These are phyloP conservation scores for Agapornis canus DNA, from an alignment of 2,797 vertebrate species.

Conservation along the genomic window DNA sequence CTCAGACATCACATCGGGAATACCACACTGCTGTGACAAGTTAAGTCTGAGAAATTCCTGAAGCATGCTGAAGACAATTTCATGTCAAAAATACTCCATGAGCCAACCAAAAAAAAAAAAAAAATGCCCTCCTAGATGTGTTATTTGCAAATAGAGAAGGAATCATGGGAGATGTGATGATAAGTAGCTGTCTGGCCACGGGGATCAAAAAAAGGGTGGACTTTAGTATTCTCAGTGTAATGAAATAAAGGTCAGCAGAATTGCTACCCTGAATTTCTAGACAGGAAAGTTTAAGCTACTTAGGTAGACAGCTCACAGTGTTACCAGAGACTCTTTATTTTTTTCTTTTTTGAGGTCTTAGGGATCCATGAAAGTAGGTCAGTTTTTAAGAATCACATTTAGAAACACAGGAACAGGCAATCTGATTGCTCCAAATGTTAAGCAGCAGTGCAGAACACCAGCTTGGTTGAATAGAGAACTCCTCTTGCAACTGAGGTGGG, in stretches of 20 bases:
- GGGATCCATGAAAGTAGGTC: not conserved
- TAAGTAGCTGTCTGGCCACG: not conserved
- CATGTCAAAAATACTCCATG: not conserved
- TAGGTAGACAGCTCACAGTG: not conserved
- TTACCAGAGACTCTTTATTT: not conserved
- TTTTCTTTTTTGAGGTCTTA: not conserved
- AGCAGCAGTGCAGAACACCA: not conserved
- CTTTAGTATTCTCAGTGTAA: not conserved
- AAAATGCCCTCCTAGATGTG: not conserved
- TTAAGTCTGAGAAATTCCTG: not conserved
- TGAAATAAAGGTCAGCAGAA: not conserved
- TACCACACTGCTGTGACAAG: not conserved
- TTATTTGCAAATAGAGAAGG: not conserved
- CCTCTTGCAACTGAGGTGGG: not conserved
- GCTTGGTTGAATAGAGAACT: not conserved
- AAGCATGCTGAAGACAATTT: not conserved
- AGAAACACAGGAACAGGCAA: not conserved
- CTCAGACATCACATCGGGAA: not conserved
- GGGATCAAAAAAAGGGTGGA: not conserved
- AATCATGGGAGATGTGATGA: not conserved
- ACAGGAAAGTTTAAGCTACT: not conserved
- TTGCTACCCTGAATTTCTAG: not conserved
- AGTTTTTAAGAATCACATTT: not conserved
- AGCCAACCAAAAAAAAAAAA: not conserved
- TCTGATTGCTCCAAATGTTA: not conserved